Evolutionary conservation across 2,113 vertebrate genomes (phyloP).

Genomic region (Xiphophorus hellerii): DNA sequence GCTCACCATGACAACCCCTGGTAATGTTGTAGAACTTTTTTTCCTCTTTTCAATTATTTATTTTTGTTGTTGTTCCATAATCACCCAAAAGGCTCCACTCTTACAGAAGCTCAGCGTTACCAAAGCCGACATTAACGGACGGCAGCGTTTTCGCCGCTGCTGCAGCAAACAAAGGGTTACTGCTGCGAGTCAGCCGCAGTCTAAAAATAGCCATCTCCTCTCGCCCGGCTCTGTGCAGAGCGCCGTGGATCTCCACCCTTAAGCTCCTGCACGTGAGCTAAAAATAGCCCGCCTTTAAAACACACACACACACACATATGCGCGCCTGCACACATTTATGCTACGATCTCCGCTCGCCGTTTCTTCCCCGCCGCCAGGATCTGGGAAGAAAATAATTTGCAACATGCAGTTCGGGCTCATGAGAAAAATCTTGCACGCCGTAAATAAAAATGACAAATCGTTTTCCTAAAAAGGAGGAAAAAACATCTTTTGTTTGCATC

Average conservation of each 20-base stretch:
- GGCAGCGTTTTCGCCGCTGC: slow-evolving; percentile 40
- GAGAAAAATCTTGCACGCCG: slow-evolving; percentile 1
- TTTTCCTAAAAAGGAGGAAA: not conserved
- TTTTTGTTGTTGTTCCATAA: slow-evolving; percentile 33
- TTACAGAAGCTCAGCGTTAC: slow-evolving; percentile 26
- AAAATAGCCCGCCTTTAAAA: slow-evolving; percentile 73
- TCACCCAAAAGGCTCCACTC: slow-evolving; percentile 41
- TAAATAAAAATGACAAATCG: not conserved
- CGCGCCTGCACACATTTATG: slow-evolving; percentile 6
- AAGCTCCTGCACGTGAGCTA: slow-evolving; percentile 80
- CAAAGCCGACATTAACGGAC: slow-evolving; percentile 21
- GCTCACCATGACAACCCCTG: slow-evolving; percentile 33
- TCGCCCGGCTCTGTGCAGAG: slow-evolving; percentile 65
- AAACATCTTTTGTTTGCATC: not conserved
- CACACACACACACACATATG: not conserved
- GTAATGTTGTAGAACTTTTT: slow-evolving; percentile 27
- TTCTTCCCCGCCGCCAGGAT: slow-evolving; percentile 45
- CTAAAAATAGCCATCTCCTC: slow-evolving; percentile 80
- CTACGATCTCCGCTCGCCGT: slow-evolving; percentile 25
- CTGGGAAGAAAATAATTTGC: slow-evolving; percentile 37
- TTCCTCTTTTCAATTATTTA: not conserved
- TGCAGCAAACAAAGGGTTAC: slow-evolving; percentile 74
- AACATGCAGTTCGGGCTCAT: not conserved
- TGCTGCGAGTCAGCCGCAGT: slow-evolving; percentile 67
- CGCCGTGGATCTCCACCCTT: slow-evolving; percentile 62